Percentiles rank a stretch among this genome's conserved stretches.
Conservation (phyloP, 2,888 invertebrate species). For the Metacarcinus magister region DNA sequence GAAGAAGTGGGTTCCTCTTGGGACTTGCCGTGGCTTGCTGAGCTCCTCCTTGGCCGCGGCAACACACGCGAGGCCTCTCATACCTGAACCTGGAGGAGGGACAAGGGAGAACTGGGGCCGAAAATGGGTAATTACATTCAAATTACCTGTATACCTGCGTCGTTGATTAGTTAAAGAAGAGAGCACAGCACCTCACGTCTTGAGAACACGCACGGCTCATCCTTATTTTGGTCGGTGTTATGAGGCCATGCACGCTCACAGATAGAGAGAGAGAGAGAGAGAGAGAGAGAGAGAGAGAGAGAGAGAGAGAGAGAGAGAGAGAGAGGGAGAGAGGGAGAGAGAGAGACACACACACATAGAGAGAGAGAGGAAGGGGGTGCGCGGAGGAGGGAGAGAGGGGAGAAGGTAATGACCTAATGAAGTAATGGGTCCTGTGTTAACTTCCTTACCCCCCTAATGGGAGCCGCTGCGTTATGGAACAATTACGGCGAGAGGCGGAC, state of each 20-base stretch:
- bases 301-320: constrained; percentile 60
- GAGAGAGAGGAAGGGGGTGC: neutral
- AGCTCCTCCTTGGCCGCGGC: neutral
- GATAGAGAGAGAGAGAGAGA: constrained; percentile 39
- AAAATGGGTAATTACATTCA: neutral
- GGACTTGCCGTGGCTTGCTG: neutral
- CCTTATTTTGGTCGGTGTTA: neutral
- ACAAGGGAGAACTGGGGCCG: neutral
- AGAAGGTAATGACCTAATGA: neutral
- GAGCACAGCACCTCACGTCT: neutral
- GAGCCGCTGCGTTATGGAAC: neutral
- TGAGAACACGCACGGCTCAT: neutral
- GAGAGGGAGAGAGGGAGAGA: constrained; percentile 7
- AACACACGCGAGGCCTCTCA: neutral
- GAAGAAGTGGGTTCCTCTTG: neutral
- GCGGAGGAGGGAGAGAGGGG: neutral
- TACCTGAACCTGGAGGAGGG: neutral
- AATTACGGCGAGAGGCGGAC: constrained; percentile 36
- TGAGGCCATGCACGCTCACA: neutral
- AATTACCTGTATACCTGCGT: neutral
- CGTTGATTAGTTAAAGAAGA: constrained; percentile 19
- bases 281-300: constrained; percentile 53
- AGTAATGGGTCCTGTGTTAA: constrained; percentile 44
- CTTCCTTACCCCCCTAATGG: constrained; percentile 1
- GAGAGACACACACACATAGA: neutral